These are phyloP conservation scores for Paramuricea clavata DNA, from an alignment of 92 coral and sea anemone species.

Conservation along the genomic window DNA sequence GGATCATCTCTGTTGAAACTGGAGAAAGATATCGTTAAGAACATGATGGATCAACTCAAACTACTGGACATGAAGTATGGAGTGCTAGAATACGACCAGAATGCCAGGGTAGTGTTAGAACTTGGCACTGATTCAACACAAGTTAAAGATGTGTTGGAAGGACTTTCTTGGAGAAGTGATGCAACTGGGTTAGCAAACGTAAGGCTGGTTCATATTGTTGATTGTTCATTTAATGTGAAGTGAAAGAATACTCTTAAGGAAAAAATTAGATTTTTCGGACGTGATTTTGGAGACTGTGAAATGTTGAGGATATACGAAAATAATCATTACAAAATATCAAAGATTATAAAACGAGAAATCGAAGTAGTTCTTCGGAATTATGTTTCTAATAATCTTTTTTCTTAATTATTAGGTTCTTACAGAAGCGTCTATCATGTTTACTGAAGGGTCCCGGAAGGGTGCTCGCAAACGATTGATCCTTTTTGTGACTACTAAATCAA, in stretches of 20 bases:
- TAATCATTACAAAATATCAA: too few relatives aligned
- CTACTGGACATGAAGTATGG: conserved; percentile 29
- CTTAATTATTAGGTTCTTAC: conserved; percentile 12
- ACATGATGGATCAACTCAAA: conserved; percentile 33
- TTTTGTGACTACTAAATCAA: conserved; percentile 50
- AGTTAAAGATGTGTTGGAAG: conserved; percentile 13
- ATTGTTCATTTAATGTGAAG: neutral
- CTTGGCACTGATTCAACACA: conserved; percentile 31
- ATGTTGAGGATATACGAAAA: too few relatives aligned
- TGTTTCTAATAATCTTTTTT: neutral
- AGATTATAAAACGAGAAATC: neutral
- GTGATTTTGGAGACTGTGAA: too few relatives aligned
- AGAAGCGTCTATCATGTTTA: conserved; percentile 43
- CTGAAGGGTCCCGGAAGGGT: conserved; percentile 63
- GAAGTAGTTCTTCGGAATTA: neutral
- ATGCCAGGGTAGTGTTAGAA: neutral
- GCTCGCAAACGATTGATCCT: conserved; percentile 64
- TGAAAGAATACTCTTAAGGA: too few relatives aligned
- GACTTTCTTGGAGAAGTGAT: conserved; percentile 28
- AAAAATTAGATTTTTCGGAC: too few relatives aligned
- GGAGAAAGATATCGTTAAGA: conserved; percentile 17
- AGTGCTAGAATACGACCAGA: conserved; percentile 34
- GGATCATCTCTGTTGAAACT: conserved; percentile 1
- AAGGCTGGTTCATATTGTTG: neutral
- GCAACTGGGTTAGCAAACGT: conserved; percentile 37